Percentiles rank a stretch among this genome's conserved stretches.
Conservation (phyloP, 2,888 invertebrate species). For the Aelia acuminata region DNA sequence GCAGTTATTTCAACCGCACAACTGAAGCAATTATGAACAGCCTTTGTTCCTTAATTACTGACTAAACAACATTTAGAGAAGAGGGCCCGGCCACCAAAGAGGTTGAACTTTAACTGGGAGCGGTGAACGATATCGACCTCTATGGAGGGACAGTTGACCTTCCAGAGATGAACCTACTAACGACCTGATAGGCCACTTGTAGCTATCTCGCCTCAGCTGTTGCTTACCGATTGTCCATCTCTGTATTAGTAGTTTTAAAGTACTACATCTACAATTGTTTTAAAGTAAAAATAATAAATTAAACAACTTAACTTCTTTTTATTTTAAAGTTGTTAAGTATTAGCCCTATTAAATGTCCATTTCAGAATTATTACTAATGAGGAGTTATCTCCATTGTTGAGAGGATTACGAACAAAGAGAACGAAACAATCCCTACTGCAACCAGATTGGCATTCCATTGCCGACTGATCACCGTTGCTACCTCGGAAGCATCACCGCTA, state of each 20-base stretch:
- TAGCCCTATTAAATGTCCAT: too few relatives aligned
- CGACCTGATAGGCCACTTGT: background rate
- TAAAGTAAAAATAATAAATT: too few relatives aligned
- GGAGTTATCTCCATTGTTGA: background rate
- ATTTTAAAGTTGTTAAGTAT: too few relatives aligned
- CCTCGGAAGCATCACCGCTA: background rate
- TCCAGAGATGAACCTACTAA: background rate
- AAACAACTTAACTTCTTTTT: too few relatives aligned
- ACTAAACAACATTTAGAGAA: too few relatives aligned
- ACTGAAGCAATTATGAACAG: too few relatives aligned
- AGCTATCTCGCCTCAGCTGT: background rate
- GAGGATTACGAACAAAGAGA: background rate
- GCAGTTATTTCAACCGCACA: too few relatives aligned
- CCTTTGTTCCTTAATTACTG: too few relatives aligned
- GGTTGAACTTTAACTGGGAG: background rate
- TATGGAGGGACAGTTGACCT: background rate
- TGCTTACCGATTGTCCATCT: background rate
- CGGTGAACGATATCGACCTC: background rate
- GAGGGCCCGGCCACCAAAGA: background rate
- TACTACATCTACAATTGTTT: too few relatives aligned
- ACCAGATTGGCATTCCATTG: background rate
- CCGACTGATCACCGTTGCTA: background rate
- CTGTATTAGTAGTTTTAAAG: too few relatives aligned
- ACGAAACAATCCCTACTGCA: background rate
- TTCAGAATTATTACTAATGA: too few relatives aligned